Evolutionary conservation across 2,797 vertebrate species (phyloP).

Genomic region (Xenops minutus): DNA sequence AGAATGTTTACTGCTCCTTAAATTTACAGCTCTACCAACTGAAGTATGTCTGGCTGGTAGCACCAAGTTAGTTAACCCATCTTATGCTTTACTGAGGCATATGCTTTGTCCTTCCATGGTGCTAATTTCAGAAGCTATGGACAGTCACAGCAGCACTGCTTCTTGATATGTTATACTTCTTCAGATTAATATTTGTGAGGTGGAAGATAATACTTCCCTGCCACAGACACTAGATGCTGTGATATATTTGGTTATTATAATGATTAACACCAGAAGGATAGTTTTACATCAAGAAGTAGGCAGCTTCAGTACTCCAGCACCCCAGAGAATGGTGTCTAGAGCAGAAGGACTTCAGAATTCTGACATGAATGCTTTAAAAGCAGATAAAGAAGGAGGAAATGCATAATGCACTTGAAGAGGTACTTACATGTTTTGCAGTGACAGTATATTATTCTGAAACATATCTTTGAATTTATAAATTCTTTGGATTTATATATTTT

Average conservation of each 20-base stretch:
- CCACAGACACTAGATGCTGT: background rate
- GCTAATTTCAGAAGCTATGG: background rate
- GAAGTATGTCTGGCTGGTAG: background rate
- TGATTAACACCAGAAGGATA: background rate
- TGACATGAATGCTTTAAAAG: background rate
- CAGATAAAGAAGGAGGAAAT: background rate
- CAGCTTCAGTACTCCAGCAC: too few species aligned
- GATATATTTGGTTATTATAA: background rate
- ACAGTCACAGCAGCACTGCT: background rate
- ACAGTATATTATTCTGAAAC: background rate
- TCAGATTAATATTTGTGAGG: background rate
- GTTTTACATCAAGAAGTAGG: background rate
- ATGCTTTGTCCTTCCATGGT: accelerated
- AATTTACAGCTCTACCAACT: background rate
- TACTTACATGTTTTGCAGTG: background rate
- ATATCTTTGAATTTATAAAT: constrained; percentile 18
- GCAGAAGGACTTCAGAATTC: background rate
- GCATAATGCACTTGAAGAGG: background rate
- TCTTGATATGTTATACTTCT: background rate
- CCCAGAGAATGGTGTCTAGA: background rate
- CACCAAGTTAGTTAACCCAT: background rate
- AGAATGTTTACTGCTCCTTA: accelerated
- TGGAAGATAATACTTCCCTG: background rate
- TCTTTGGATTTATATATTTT: constrained; percentile 22
- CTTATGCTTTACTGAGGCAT: background rate